phyloP scores from a whole-genome alignment of 2,888 invertebrate species.

The Drosophila parthenogenetica region DNA sequence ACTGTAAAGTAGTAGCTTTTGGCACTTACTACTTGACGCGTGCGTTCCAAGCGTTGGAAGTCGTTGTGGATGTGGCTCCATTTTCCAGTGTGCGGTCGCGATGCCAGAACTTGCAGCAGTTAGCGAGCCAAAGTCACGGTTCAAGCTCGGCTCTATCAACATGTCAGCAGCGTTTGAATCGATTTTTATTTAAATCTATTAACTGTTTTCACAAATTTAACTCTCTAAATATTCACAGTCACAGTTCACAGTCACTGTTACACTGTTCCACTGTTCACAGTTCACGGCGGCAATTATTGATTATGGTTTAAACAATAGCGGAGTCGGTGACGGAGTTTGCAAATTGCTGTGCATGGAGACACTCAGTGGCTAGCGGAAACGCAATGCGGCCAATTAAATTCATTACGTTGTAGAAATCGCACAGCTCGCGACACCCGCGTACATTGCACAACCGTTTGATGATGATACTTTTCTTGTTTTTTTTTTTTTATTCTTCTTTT shows the following conservation, averaged over 20 bases:
- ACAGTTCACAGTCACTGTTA: slow-evolving; percentile 43
- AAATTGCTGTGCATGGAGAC: slow-evolving; percentile 30
- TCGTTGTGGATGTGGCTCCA: slow-evolving; percentile 83
- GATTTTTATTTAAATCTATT: slow-evolving; percentile 31
- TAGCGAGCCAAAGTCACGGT: slow-evolving; percentile 85
- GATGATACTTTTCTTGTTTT: slow-evolving; percentile 18
- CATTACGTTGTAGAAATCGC: slow-evolving; percentile 55
- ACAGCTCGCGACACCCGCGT: slow-evolving; percentile 45
- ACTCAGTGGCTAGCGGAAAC: slow-evolving; percentile 41
- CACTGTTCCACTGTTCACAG: slow-evolving; percentile 30
- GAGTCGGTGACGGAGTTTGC: slow-evolving; percentile 14
- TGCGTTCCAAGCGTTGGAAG: slow-evolving; percentile 81
- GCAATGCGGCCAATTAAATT: slow-evolving; percentile 68
- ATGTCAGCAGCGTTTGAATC: slow-evolving; percentile 83
- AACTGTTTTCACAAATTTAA: slow-evolving; percentile 27
- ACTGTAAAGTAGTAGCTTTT: neutral
- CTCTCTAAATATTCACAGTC: slow-evolving; percentile 30
- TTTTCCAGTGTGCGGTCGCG: slow-evolving; percentile 83
- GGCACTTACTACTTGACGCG: slow-evolving; percentile 82
- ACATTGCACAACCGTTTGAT: slow-evolving; percentile 42
- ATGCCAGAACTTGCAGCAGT: slow-evolving; percentile 83
- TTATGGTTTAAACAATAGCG: slow-evolving; percentile 19
- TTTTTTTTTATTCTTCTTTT: slow-evolving; percentile 15
- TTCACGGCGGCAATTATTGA: slow-evolving; percentile 50
- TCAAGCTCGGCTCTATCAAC: slow-evolving; percentile 85